Percentiles rank a stretch among this genome's conserved stretches.
These are phyloP conservation scores for Eulacestoma nigropectus DNA, from an alignment of 2,113 vertebrate species.

Conservation along the genomic window DNA sequence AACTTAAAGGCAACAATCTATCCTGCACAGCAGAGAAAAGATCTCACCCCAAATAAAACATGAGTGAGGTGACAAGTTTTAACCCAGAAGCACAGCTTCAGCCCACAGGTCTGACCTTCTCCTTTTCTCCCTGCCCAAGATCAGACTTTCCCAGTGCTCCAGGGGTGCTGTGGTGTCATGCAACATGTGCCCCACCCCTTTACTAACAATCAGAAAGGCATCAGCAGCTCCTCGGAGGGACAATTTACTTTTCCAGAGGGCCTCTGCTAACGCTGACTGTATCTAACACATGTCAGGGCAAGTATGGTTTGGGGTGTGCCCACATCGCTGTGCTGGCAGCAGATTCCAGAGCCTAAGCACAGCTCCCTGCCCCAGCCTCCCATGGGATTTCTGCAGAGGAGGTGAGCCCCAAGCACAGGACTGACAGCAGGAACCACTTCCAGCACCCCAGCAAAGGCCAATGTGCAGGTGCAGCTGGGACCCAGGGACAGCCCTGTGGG, in stretches of 20 bases:
- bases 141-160: not conserved
- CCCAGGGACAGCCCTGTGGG: not conserved
- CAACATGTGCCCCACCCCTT: not conserved
- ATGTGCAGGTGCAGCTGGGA: not conserved
- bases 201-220: not conserved
- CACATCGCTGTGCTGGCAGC: rapidly evolving
- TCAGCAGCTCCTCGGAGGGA: not conserved
- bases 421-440: not conserved
- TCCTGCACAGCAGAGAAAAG: not conserved
- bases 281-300: not conserved
- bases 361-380: not conserved
- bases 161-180: not conserved
- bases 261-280: not conserved
- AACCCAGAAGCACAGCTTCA: not conserved
- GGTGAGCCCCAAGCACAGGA: not conserved
- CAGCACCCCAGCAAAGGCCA: not conserved
- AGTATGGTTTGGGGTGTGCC: not conserved
- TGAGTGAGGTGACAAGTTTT: not conserved
- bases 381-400: not conserved
- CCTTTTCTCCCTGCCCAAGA: not conserved
- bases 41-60: not conserved
- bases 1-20: not conserved
- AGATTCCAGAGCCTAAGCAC: not conserved
- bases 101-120: not conserved
- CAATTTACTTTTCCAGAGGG: not conserved